Evolutionary conservation across 2,113 vertebrate species (phyloP).

Genomic region (Penelope pileata): DNA sequence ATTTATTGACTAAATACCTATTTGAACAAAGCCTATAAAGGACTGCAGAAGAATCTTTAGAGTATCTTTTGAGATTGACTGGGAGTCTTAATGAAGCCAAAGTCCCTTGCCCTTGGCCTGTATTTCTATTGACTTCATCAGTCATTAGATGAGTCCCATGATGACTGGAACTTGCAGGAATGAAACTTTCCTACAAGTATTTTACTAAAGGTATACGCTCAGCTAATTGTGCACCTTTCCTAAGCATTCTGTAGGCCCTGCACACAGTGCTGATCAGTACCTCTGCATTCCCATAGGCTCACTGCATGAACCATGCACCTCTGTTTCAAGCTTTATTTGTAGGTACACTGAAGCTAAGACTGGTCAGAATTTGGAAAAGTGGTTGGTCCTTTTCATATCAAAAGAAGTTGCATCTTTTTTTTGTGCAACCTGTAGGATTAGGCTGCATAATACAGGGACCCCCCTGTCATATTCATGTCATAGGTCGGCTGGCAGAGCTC

Average conservation of each 20-base stretch:
- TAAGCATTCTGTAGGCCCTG: neutral
- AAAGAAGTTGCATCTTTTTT: neutral
- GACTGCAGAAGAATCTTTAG: conserved; percentile 31
- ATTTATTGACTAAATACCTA: conserved; percentile 45
- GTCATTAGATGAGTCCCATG: neutral
- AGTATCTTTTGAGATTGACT: conserved; percentile 33
- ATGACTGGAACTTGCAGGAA: neutral
- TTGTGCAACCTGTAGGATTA: neutral
- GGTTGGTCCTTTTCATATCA: neutral
- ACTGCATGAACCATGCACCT: neutral
- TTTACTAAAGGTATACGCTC: neutral
- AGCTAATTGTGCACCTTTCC: neutral
- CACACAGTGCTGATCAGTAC: neutral
- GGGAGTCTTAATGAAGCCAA: conserved; percentile 51
- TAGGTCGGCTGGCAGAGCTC: neutral
- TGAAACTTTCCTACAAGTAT: neutral
- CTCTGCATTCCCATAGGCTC: neutral
- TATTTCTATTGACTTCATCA: neutral
- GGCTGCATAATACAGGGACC: neutral
- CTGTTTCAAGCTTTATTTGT: accelerated
- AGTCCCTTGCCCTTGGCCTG: neutral
- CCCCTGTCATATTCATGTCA: accelerated
- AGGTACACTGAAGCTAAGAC: neutral
- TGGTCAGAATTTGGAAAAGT: neutral
- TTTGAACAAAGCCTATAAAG: conserved; percentile 43